A percentile compares a stretch with the other conserved stretches of the same genome.
Conservation (phyloP, 2,888 invertebrate species). For the Diogma glabrata region DNA sequence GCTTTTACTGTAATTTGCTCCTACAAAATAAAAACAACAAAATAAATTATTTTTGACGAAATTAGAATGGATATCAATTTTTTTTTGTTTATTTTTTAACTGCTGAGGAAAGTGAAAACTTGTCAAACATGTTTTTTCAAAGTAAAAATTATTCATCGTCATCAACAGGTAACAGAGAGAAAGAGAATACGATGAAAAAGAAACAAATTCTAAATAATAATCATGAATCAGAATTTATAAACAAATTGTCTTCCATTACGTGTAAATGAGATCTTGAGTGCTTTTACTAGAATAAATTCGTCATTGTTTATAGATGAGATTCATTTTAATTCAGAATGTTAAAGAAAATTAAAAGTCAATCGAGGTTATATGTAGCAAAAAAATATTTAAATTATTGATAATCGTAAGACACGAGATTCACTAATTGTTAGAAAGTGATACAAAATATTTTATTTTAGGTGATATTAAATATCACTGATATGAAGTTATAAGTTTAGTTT, state of each 20-base stretch:
- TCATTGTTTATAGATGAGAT: background rate
- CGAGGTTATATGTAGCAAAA: too few relatives aligned
- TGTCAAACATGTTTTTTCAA: conserved; percentile 5
- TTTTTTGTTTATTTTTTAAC: background rate
- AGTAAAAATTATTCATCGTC: conserved; percentile 6
- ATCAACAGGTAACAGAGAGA: background rate
- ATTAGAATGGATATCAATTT: too few relatives aligned
- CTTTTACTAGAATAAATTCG: conserved; percentile 9
- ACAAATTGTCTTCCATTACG: conserved; percentile 34
- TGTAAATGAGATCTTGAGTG: conserved; percentile 33
- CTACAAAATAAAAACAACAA: too few relatives aligned
- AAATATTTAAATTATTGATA: too few relatives aligned
- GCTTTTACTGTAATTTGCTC: too few relatives aligned
- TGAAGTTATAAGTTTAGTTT: too few relatives aligned
- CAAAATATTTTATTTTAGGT: conserved; percentile 15
- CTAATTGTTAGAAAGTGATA: conserved; percentile 1
- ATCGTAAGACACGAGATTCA: background rate
- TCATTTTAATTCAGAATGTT: too few relatives aligned
- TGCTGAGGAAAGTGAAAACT: conserved; percentile 5
- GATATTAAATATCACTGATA: conserved; percentile 17
- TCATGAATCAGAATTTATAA: conserved; percentile 12
- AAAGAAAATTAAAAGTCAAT: too few relatives aligned
- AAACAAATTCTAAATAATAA: too few relatives aligned
- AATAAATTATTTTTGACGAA: too few relatives aligned
- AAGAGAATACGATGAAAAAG: conserved; percentile 1